Conservation (phyloP, 2,113 vertebrate species). For the Vireo altiloquus region DNA sequence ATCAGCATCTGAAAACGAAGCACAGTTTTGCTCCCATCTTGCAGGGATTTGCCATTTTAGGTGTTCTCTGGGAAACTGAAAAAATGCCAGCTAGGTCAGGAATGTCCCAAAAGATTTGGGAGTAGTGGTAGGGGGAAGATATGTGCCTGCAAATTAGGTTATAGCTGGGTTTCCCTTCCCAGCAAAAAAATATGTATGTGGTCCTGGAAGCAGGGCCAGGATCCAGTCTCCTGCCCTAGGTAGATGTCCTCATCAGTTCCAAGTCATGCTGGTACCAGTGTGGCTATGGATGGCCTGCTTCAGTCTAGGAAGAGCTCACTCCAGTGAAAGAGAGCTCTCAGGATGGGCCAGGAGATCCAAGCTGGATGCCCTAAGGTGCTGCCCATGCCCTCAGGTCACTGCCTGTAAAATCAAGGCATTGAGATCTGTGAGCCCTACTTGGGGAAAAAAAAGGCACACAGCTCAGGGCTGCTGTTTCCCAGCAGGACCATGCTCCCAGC, state of each 20-base stretch:
- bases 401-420: not conserved
- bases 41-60: not conserved
- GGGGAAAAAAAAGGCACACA: accelerated
- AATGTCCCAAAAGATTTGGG: not conserved
- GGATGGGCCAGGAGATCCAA: not conserved
- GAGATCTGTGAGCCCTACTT: not conserved
- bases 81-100: not conserved
- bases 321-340: not conserved
- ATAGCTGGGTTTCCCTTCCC: not conserved
- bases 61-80: not conserved
- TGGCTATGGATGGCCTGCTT: not conserved
- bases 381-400: not conserved
- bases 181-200: not conserved
- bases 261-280: not conserved
- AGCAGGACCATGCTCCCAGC: not conserved
- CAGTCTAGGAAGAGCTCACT: not conserved
- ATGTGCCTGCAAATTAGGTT: not conserved
- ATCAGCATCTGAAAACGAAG: accelerated
- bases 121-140: not conserved
- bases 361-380: not conserved
- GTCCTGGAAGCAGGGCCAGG: not conserved
- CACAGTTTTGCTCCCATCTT: not conserved
- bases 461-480: not conserved
- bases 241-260: not conserved
- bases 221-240: not conserved